Conservation (phyloP, 2,888 invertebrate genomes). For the Amphimallon solstitiale region DNA sequence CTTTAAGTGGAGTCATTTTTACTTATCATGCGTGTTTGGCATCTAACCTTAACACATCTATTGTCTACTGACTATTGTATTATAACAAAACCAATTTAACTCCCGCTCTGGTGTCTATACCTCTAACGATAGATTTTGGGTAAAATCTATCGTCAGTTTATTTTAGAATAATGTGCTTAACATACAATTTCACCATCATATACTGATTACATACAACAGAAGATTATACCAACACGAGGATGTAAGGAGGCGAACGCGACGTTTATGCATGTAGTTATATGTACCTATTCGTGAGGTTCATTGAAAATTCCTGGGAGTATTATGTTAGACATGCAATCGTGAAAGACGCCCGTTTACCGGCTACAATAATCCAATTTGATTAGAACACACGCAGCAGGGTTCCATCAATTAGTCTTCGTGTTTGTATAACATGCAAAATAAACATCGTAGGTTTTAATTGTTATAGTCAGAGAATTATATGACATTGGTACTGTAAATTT, state of each 20-base stretch:
- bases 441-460: slow-evolving; percentile 14
- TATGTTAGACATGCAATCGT: slow-evolving; percentile 27
- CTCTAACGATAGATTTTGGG: background rate
- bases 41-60: no score
- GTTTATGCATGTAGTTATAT: background rate
- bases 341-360: slow-evolving; percentile 18
- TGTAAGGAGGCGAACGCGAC: background rate
- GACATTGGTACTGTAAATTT: background rate
- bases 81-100: slow-evolving; percentile 9
- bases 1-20: no score
- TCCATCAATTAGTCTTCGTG: slow-evolving; percentile 16
- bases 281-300: background rate
- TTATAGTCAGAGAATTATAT: background rate
- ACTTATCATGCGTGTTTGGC: no score
- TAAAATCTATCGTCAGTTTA: background rate
- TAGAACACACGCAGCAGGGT: slow-evolving; percentile 6
- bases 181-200: slow-evolving; percentile 1
- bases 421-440: slow-evolving; percentile 26
- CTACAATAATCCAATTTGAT: slow-evolving; percentile 32
- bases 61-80: background rate
- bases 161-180: slow-evolving; percentile 8
- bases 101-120: background rate
- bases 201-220: slow-evolving; percentile 10
- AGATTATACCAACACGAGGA: slow-evolving; percentile 6
- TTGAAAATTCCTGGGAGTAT: slow-evolving; percentile 26